phyloP scores from a whole-genome alignment of 2,797 vertebrate species.

The Galagoides demidoff region DNA sequence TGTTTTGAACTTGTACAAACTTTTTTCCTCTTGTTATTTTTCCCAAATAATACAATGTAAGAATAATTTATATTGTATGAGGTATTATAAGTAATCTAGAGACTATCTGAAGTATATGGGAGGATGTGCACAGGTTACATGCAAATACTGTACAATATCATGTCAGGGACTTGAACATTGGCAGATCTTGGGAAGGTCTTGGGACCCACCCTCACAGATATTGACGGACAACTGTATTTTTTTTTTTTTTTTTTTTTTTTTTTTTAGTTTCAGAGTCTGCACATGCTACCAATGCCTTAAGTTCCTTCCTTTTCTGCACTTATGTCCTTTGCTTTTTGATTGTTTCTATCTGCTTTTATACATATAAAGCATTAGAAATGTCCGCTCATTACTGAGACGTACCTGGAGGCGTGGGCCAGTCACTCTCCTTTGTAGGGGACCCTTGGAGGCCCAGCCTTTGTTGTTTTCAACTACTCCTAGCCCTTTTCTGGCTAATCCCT shows the following conservation, averaged over 20 bases:
- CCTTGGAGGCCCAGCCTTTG: background rate
- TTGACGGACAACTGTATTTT: background rate
- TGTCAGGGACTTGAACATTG: background rate
- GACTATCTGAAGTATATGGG: background rate
- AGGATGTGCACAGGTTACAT: background rate
- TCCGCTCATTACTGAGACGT: background rate
- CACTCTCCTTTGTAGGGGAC: fast-evolving
- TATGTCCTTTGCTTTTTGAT: background rate
- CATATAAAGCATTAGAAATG: background rate
- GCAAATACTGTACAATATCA: background rate
- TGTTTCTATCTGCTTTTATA: background rate
- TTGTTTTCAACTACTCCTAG: background rate
- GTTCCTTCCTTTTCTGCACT: background rate
- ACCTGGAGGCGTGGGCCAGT: background rate
- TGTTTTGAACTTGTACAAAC: background rate
- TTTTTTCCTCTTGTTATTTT: background rate
- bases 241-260: background rate
- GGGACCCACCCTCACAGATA: background rate
- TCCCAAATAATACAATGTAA: background rate
- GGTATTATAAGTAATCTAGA: background rate
- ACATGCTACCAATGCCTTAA: background rate
- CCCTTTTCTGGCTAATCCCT: background rate
- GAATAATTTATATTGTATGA: background rate
- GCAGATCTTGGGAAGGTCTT: background rate
- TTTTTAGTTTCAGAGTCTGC: background rate